Evolutionary conservation across 2,113 vertebrate species (phyloP).

Genomic region (Prionailurus bengalensis): DNA sequence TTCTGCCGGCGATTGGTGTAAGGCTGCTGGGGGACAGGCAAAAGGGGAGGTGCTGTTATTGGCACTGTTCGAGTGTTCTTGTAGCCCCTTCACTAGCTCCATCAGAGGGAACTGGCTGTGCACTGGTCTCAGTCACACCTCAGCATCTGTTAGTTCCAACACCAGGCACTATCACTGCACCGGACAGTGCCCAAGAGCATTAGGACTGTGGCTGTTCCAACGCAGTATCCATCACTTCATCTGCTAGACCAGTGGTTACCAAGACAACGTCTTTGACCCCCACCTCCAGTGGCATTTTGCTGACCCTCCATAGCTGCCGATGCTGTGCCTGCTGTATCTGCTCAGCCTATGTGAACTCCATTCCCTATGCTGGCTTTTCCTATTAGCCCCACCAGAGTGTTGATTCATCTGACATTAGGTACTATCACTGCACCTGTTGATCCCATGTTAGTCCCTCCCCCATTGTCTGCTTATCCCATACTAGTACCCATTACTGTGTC

Average conservation of each 20-base stretch:
- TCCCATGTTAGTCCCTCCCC: background rate
- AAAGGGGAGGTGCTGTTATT: conserved; percentile 7
- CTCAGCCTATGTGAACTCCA: background rate
- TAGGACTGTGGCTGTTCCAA: background rate
- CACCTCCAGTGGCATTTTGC: background rate
- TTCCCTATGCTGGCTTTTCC: background rate
- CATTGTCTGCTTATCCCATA: background rate
- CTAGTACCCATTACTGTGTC: background rate
- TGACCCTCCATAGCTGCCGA: background rate
- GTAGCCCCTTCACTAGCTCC: background rate
- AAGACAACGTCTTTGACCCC: background rate
- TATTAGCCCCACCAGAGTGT: background rate
- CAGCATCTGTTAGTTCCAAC: background rate
- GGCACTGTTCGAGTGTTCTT: background rate
- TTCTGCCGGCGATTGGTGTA: conserved; percentile 85
- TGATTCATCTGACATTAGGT: background rate
- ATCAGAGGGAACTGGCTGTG: background rate
- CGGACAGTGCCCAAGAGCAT: background rate
- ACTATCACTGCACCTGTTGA: background rate
- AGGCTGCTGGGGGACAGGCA: conserved; percentile 68
- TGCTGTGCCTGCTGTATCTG: background rate
- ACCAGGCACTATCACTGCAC: background rate
- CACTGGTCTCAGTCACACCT: background rate
- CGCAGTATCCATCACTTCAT: background rate
- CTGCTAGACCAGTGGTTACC: background rate